These are phyloP conservation scores for Tapera naevia DNA, from an alignment of 2,797 vertebrate species.

Conservation along the genomic window DNA sequence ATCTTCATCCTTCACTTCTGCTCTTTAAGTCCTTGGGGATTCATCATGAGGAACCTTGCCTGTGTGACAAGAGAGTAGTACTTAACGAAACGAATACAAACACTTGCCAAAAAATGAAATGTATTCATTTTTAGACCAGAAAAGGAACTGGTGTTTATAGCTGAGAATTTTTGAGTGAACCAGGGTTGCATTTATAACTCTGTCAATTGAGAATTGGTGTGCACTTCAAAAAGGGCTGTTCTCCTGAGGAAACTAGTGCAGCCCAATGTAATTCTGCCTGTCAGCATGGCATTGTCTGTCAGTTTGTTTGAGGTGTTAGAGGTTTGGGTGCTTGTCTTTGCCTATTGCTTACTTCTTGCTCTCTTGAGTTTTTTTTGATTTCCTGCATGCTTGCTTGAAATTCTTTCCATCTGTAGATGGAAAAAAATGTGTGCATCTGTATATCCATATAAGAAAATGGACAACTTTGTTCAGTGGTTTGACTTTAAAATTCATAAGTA, in stretches of 20 bases:
- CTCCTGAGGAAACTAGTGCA: background rate
- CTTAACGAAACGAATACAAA: background rate
- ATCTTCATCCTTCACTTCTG: background rate
- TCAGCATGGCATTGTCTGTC: background rate
- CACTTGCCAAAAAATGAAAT: background rate
- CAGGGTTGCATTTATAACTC: background rate
- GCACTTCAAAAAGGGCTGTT: background rate
- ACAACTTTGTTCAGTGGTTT: background rate
- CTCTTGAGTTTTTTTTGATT: background rate
- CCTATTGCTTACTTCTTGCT: background rate
- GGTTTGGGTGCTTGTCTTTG: background rate
- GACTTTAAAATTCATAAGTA: background rate
- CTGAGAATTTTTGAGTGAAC: background rate
- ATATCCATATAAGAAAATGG: background rate
- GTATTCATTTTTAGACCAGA: background rate
- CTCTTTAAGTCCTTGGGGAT: background rate
- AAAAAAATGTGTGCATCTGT: background rate
- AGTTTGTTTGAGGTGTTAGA: background rate
- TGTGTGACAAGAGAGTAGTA: background rate
- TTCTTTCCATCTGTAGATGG: background rate
- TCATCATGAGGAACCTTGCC: background rate
- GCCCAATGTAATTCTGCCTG: background rate
- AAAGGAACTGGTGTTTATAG: slow-evolving; percentile 18
- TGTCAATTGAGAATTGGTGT: accelerated
- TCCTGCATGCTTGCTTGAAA: background rate